These are phyloP conservation scores for Eulemur macaco DNA, from an alignment of 2,113 vertebrate species.

Conservation along the genomic window DNA sequence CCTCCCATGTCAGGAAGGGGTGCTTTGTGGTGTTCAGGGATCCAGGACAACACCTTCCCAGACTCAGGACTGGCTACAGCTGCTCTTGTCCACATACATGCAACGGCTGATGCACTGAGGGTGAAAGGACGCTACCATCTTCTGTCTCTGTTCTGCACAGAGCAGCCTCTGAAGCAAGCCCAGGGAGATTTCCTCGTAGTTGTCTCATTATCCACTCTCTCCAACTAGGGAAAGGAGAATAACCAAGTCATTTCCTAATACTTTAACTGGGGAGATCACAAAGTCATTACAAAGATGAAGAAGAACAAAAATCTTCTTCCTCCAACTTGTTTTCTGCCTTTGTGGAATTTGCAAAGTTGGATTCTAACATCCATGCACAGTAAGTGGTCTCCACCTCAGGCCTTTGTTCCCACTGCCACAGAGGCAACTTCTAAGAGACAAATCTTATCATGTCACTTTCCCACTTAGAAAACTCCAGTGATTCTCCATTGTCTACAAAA, in stretches of 20 bases:
- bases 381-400: background rate
- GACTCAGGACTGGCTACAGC: background rate
- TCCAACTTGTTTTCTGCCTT: background rate
- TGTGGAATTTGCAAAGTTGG: background rate
- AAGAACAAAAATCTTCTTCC: background rate
- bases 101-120: no score
- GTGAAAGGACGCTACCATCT: background rate
- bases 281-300: background rate
- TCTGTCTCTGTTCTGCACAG: background rate
- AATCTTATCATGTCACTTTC: background rate
- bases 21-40: background rate
- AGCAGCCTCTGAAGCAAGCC: background rate
- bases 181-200: background rate
- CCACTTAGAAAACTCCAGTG: background rate
- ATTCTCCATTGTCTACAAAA: background rate
- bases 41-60: background rate
- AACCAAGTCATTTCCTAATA: background rate
- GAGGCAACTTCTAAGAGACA: background rate
- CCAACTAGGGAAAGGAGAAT: background rate
- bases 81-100: no score
- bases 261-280: background rate
- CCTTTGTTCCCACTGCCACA: background rate
- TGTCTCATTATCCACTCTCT: background rate
- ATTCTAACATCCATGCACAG: background rate
- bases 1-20: background rate